Base-by-base conservation (phyloP, 2,888 invertebrate genomes). In the Tortrix viridana region DNA sequence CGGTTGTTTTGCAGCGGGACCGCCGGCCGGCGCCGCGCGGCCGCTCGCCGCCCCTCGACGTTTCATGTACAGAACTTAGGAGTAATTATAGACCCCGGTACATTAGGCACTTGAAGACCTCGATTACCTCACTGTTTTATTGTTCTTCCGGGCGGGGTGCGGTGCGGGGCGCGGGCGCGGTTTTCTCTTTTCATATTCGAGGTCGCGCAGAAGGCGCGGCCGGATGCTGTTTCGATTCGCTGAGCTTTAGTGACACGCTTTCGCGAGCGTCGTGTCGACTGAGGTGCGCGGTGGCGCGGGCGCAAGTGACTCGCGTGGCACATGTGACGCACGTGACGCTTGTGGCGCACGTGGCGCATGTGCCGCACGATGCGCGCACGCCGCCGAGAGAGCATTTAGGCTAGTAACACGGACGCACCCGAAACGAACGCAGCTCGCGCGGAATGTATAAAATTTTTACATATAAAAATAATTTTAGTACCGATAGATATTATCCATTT, bases 401-500 rank as follows among this genome's bases (percentile, higher is more conserved):
- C 65, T 66, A 65, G 63, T 70, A 67, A 60, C 66, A 63, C 60
- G 67, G 66, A 65, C 72, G 67, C 72, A 65, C 73, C 71, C 68
- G 73, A 71, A 69, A 53, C 77, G 76, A 73, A 72, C 75, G 76
- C 73, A 76, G 75, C 74, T 74, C 74, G 80, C 75, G 74, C 74
- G 71, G 75, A 82, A 81, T 89, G 88, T 90, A 84, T 85, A 88
- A 53, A 83, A 88, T 85, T 88, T 32, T 86, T 84, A 84, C 81
- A 84, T 86, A 82, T n/a, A n/a, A n/a, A 76, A 76, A 83, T 89
- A 86, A 90, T 84, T 88, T 88, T 90, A 91, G 87, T 89, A 88
- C 90, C 90, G 85, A 86, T 89, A 89, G 89, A 91, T 91, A 92
- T 90, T 90, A 90, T 86, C 84, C 77, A 87, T 87, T 88, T 88